Conservation (phyloP, 2,113 vertebrate genomes). For the Ceuthmochares aereus region DNA sequence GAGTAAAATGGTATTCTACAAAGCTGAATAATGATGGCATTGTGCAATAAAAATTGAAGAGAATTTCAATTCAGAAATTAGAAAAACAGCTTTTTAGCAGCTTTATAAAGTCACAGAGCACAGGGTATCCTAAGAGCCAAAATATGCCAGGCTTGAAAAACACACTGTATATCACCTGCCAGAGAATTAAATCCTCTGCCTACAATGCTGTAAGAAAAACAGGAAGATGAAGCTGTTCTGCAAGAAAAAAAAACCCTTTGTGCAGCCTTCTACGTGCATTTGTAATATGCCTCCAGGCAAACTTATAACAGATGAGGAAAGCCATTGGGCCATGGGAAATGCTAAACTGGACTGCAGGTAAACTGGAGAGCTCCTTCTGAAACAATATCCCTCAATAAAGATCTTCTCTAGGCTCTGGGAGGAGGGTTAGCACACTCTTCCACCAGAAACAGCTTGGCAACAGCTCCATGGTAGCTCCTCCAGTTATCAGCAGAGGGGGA, state of each 20-base stretch:
- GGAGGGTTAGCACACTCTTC: background rate
- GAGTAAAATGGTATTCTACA: background rate
- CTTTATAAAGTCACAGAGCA: background rate
- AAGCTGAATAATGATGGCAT: background rate
- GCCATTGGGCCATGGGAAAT: background rate
- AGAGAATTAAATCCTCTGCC: background rate
- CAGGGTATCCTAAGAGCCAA: background rate
- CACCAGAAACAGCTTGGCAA: background rate
- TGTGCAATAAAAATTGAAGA: background rate
- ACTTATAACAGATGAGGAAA: background rate
- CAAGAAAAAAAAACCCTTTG: background rate
- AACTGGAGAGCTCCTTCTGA: background rate
- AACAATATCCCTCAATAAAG: background rate
- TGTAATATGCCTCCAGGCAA: background rate
- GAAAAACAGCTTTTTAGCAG: background rate
- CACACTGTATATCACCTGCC: background rate
- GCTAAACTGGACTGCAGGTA: accelerated
- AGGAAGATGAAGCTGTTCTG: background rate
- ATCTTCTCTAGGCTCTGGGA: background rate
- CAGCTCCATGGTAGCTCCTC: background rate
- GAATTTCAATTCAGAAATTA: background rate
- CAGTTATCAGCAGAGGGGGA: background rate
- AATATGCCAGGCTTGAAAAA: background rate
- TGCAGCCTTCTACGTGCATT: background rate
- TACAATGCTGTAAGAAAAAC: background rate